Base-by-base conservation (phyloP, 1,140 invertebrate genomes). In the Brachionus sp. region DNA sequence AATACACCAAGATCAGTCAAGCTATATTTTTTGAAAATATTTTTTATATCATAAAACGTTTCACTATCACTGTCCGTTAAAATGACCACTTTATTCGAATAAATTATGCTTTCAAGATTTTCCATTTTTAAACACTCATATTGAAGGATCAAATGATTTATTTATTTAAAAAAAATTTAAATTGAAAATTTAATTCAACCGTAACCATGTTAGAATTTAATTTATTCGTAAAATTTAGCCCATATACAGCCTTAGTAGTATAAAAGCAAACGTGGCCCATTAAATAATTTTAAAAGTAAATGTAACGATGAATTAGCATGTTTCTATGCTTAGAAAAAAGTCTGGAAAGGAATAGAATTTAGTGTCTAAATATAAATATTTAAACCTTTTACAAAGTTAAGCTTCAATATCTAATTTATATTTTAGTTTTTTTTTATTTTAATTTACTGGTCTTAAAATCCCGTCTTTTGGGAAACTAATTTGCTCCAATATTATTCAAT, bases 11-110 rank as follows among this genome's bases (percentile, higher is more conserved):
- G 35, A 16, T 70, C 66, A 19, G 16, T 39, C 4, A 70, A 19
- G 19, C 16, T 13, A 16, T 70, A 70, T 70, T 70, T 70, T 19
- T 70, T 70, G 6, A 70, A 70, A 39, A 70, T 70, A 70, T 37
- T 37, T n/a, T 70, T 70, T 39, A 70, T 70, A n/a, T 44, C 13
- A 19, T 39, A 13, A 70, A 70, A 70, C n/a, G 5, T 39, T 70
- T 42, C 35, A 39, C 37, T 37, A 37, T 70, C 16, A 42, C 16
- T 35, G 37, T 70, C 66, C 33, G 33, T 39, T 12, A 70, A 70
- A 16, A 70, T 35, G 39, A 42, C 66, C 16, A 70, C 16, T 70
- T 70, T 70, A 70, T 23, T 70, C 7, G 66, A 70, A 16, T 70
- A 4, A 16, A 70, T 37, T n/a, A 19, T 37, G 12, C 9, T 37